A percentile compares a stretch with the other conserved stretches of the same genome.
Evolutionary conservation across 2,113 vertebrate species (phyloP).

Genomic region (Fregata magnificens): DNA sequence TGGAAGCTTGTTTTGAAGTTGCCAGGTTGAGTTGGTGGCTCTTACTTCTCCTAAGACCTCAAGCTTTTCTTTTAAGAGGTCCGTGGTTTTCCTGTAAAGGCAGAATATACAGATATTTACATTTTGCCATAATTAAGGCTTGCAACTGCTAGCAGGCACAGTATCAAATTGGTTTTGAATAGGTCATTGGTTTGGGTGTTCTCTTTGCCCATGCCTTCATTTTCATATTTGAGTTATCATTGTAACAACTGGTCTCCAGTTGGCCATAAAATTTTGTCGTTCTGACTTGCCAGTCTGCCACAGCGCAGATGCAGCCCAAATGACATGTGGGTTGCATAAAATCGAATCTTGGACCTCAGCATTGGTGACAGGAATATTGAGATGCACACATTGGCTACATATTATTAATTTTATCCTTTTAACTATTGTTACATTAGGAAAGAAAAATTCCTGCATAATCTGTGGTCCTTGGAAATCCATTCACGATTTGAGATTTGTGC

Average conservation of each 20-base stretch:
- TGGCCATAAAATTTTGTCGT: neutral
- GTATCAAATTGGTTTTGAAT: neutral
- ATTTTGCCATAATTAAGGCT: neutral
- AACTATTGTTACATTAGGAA: neutral
- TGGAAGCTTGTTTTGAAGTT: neutral
- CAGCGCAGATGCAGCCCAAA: neutral
- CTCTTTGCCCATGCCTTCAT: neutral
- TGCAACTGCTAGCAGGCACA: neutral
- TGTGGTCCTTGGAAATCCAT: neutral
- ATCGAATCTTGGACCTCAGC: neutral
- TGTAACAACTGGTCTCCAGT: neutral
- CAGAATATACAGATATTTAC: neutral
- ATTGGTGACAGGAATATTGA: neutral
- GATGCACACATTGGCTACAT: fast-evolving
- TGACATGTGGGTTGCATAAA: neutral
- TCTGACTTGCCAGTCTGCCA: neutral
- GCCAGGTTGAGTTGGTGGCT: neutral
- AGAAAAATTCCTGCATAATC: neutral
- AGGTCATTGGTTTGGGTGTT: neutral
- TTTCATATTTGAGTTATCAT: neutral
- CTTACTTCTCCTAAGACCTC: neutral
- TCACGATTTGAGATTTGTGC: neutral
- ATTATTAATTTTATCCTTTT: neutral
- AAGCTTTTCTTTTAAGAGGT: neutral
- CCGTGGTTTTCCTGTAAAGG: neutral